phyloP scores from a whole-genome alignment of 1,140 invertebrate genomes.

The Leptonema lineaticorne region DNA sequence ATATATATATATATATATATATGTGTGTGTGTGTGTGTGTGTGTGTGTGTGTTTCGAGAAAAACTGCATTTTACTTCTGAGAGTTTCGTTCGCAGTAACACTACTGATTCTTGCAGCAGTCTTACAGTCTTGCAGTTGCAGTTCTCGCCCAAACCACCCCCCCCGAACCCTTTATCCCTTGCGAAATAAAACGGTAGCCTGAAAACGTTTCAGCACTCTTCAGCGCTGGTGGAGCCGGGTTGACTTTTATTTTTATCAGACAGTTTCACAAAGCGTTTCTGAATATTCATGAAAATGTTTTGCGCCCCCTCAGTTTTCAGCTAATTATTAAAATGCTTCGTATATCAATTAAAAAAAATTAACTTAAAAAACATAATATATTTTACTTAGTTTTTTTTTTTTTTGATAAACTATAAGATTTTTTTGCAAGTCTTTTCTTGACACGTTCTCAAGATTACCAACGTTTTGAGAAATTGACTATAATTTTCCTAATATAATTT shows the following conservation, averaged over 20 bases:
- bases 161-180: background rate
- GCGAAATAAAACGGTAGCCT: constrained; percentile 18
- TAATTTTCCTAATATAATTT: too few relatives aligned
- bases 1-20: background rate
- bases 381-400: too few relatives aligned
- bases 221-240: background rate
- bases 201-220: constrained; percentile 26
- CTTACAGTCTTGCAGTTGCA: too few relatives aligned
- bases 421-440: too few relatives aligned
- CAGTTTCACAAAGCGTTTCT: constrained; percentile 32
- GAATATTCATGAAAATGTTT: constrained; percentile 41
- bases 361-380: too few relatives aligned
- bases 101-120: too few relatives aligned
- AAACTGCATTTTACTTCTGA: constrained; percentile 32
- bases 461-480: too few relatives aligned
- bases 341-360: too few relatives aligned
- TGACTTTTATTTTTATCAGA: constrained; percentile 32
- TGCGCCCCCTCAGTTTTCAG: constrained; percentile 35
- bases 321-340: constrained; percentile 40
- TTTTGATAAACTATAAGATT: too few relatives aligned
- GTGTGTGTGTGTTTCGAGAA: constrained; percentile 3
- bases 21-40: too few relatives aligned
- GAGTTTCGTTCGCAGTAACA: background rate
- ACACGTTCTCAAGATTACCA: too few relatives aligned
- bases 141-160: background rate